Percentiles rank a stretch among this genome's conserved stretches.
phyloP scores from a whole-genome alignment of 2,888 invertebrate species.

The Allolobophora icterica region DNA sequence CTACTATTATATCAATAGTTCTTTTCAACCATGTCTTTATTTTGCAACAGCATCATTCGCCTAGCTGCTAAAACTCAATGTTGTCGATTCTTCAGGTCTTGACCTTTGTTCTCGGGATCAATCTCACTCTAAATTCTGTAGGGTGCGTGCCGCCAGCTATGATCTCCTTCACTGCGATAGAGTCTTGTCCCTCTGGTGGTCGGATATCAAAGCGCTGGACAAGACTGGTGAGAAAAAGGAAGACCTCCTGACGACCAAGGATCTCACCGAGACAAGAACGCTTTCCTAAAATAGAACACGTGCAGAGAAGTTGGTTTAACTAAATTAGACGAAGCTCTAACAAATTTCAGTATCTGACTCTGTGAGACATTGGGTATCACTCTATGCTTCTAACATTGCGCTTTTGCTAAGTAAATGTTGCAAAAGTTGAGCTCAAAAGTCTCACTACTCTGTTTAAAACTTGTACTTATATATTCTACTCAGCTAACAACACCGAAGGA shows the following conservation, averaged over 20 bases:
- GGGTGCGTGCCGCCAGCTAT: not conserved
- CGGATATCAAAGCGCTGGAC: not conserved
- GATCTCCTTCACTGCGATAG: not conserved
- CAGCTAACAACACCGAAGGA: too few relatives aligned
- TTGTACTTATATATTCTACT: too few relatives aligned
- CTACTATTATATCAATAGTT: not conserved
- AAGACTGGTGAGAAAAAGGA: conserved; percentile 17
- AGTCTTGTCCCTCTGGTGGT: not conserved
- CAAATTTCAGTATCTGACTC: too few relatives aligned
- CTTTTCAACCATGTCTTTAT: not conserved
- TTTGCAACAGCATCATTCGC: not conserved
- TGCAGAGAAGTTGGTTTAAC: not conserved
- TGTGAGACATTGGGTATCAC: too few relatives aligned
- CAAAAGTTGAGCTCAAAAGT: too few relatives aligned
- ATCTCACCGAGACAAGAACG: not conserved
- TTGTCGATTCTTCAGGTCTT: not conserved
- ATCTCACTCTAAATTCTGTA: not conserved
- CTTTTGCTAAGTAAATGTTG: too few relatives aligned
- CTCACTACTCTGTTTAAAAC: too few relatives aligned
- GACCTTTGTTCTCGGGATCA: not conserved
- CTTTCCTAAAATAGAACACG: not conserved
- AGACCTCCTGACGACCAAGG: not conserved
- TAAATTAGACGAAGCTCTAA: too few relatives aligned
- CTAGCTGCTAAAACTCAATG: not conserved
- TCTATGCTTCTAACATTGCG: too few relatives aligned